These are phyloP conservation scores for Alethe castanea DNA, from an alignment of 2,113 vertebrate genomes.

Conservation along the genomic window DNA sequence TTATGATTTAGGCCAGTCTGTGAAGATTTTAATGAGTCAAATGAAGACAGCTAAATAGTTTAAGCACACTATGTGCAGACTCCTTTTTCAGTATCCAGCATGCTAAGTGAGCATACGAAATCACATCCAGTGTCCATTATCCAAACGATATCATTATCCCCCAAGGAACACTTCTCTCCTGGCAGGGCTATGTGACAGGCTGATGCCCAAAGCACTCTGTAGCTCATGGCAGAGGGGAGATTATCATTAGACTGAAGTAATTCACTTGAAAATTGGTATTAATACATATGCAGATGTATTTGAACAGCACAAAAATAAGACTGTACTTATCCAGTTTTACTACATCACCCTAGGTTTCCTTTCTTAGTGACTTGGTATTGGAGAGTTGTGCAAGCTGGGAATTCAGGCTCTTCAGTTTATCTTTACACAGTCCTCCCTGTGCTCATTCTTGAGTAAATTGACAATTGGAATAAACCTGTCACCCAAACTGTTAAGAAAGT, in stretches of 20 bases:
- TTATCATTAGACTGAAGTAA: not conserved
- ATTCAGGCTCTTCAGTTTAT: not conserved
- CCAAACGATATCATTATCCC: not conserved
- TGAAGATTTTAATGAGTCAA: conserved; percentile 45
- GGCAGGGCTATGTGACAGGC: not conserved
- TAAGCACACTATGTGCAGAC: not conserved
- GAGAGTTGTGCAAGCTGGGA: not conserved
- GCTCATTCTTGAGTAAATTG: not conserved
- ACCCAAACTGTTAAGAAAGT: not conserved
- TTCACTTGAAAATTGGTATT: not conserved
- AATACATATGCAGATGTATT: not conserved
- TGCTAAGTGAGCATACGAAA: conserved; percentile 8
- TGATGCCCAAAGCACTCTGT: not conserved
- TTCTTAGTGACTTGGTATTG: not conserved
- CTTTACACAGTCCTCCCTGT: not conserved
- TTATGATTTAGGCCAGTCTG: conserved; percentile 22
- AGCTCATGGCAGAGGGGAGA: not conserved
- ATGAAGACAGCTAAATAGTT: conserved; percentile 41
- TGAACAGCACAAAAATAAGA: not conserved
- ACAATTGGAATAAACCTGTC: not conserved
- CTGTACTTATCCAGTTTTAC: not conserved
- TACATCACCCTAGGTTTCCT: not conserved
- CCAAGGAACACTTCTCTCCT: conserved; percentile 13
- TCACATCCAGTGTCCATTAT: conserved; percentile 6
- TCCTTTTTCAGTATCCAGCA: not conserved